Conservation (phyloP, 2,113 vertebrate genomes). For the Campylorhamphus procurvoides region DNA sequence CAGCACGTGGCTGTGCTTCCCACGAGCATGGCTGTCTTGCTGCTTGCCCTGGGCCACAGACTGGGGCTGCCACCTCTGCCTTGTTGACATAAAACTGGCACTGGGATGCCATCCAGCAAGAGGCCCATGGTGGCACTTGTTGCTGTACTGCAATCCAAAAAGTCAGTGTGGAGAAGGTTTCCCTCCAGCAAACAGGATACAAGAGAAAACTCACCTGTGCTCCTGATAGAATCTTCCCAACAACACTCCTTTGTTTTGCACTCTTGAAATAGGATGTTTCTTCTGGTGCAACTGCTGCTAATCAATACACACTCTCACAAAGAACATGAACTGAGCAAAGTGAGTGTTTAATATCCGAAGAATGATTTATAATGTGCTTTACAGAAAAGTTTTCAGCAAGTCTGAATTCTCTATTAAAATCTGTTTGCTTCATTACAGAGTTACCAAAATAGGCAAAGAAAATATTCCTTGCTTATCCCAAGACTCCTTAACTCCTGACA, state of each 20-base stretch:
- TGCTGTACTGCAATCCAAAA: neutral
- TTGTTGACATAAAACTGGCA: neutral
- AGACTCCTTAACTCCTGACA: conserved; percentile 74
- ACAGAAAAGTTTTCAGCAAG: conserved; percentile 65
- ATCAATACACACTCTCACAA: neutral
- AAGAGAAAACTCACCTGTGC: neutral
- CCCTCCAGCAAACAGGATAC: fast-evolving
- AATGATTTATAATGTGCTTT: conserved; percentile 73
- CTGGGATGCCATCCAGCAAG: fast-evolving
- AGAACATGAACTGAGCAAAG: neutral
- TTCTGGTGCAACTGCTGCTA: neutral
- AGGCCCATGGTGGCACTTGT: neutral
- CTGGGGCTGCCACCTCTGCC: neutral
- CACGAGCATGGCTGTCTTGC: neutral
- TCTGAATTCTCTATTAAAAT: conserved; percentile 67
- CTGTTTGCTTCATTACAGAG: conserved; percentile 53
- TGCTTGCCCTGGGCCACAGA: fast-evolving
- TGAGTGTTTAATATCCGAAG: conserved; percentile 58
- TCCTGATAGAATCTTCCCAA: neutral
- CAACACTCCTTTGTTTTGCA: neutral
- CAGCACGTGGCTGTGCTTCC: neutral
- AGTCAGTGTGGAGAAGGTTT: neutral
- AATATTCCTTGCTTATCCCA: conserved; percentile 72
- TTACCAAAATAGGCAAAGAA: conserved; percentile 64
- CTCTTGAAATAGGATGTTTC: neutral